phyloP scores from a whole-genome alignment of 1,140 invertebrate species.

The Elysia chlorotica region DNA sequence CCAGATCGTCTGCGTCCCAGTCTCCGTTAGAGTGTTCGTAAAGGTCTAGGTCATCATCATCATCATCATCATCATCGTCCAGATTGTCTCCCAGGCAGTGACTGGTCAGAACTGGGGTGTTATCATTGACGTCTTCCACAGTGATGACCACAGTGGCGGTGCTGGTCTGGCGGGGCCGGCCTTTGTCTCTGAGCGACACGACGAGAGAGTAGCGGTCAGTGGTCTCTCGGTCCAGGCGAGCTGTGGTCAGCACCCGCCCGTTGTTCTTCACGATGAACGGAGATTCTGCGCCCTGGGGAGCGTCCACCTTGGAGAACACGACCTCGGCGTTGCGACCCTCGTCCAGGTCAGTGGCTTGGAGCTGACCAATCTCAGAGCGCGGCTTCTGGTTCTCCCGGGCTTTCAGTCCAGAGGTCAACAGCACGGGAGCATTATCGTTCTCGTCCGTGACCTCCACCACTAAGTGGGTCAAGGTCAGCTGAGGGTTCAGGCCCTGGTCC shows the following conservation, averaged over 20 bases:
- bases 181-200: conserved; percentile 1
- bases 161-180: not conserved
- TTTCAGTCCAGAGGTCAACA: conserved; percentile 48
- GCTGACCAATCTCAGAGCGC: not conserved
- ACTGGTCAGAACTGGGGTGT: conserved; percentile 1
- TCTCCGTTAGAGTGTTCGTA: not conserved
- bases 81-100: not conserved
- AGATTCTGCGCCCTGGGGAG: not conserved
- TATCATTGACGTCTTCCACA: conserved; percentile 15
- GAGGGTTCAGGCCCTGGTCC: conserved; percentile 33
- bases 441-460: conserved; percentile 30
- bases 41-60: not conserved
- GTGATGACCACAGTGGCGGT: not conserved
- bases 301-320: not conserved
- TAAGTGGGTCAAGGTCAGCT: conserved; percentile 14
- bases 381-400: not conserved
- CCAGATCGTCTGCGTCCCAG: too few species aligned
- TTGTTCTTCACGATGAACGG: not conserved
- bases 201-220: not conserved
- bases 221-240: not conserved
- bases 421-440: conserved; percentile 37
- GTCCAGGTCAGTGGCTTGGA: not conserved
- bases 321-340: conserved; percentile 2
- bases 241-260: not conserved
- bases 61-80: not conserved